Base-by-base conservation (phyloP, 2,797 vertebrate species). In the Pipistrellus nathusii region DNA sequence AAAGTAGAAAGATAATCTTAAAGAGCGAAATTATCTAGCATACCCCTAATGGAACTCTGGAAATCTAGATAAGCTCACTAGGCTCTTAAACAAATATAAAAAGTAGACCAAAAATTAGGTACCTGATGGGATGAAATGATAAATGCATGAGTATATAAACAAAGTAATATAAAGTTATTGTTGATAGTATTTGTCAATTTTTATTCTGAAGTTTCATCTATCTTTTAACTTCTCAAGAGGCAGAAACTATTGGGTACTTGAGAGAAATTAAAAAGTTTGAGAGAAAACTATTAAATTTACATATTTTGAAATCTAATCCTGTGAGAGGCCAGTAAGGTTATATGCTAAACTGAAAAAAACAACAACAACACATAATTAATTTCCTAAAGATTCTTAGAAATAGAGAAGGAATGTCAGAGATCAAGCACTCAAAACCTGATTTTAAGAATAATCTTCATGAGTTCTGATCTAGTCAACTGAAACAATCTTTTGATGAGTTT, bases 301-400 rank as follows among this genome's bases (percentile, higher is more conserved):
- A 23, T 64, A 14, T 88, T 44, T 91, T 85, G 72, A 41, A 69
- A 81, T 13, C 17, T 95, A 57, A 75, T 96, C 30, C 21, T 83
- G 30, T 41, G 46, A 21, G 17, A 94, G 27, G 8, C 5, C 71
- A 57, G 3, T n/a, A 85, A 82, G 55, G 3, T 83, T 86, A 83
- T 14, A 82, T 11, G 27, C 46, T 91, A 81, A 81, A 8, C 53
- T 38, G 15, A 46, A 82, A 64, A 38, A 41, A 41, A 41, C 38
- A 41, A 41, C 6, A 38, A 38, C 4, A 5, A 35, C 30, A 15
- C 6, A 64, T 18, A 93, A 85, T 92, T 94, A 92, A 80, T 35
- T 95, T 96, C 90, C 64, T 85, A 72, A 32, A 97, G 27, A 68
- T 93, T 18, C 8, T 82, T 32, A 69, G 25, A 21, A 90, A 41